Evolutionary conservation across 2,888 invertebrate species (phyloP).

Genomic region (Aphidius colemani): DNA sequence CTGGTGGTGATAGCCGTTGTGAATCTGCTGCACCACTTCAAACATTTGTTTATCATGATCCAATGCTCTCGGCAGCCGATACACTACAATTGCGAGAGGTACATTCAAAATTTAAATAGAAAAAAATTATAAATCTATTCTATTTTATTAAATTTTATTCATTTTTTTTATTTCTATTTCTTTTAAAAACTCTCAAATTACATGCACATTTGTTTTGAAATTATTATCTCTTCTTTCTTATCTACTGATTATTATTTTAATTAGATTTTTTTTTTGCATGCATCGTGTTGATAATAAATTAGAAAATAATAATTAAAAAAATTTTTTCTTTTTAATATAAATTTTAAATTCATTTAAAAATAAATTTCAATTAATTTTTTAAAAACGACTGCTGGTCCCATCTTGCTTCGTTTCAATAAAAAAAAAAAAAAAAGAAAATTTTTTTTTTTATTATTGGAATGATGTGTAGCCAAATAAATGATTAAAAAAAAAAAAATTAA

Average conservation of each 20-base stretch:
- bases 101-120: slow-evolving; percentile 32
- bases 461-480: slow-evolving; percentile 15
- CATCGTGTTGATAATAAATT: no score
- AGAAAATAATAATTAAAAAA: no score
- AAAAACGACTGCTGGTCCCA: slow-evolving; percentile 56
- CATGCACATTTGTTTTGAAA: neutral
- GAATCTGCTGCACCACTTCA: slow-evolving; percentile 63
- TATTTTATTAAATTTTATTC: slow-evolving; percentile 8
- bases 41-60: slow-evolving; percentile 87
- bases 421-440: slow-evolving; percentile 16
- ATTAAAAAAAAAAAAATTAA: neutral
- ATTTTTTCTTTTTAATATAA: neutral
- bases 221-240: neutral
- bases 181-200: neutral
- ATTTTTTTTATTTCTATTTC: slow-evolving; percentile 5
- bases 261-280: neutral
- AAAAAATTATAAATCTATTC: slow-evolving; percentile 5
- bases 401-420: slow-evolving; percentile 51
- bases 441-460: slow-evolving; percentile 29
- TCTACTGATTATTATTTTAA: no score
- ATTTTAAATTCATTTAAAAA: neutral
- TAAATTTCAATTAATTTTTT: slow-evolving; percentile 15
- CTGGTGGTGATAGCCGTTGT: slow-evolving; percentile 88
- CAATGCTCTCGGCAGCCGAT: slow-evolving; percentile 75
- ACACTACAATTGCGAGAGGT: slow-evolving; percentile 77